Evolutionary conservation across 2,113 vertebrate genomes (phyloP), one percentile per base, ranked within the genome.

Genomic region (Tretioscincus oriximinensis): DNA sequence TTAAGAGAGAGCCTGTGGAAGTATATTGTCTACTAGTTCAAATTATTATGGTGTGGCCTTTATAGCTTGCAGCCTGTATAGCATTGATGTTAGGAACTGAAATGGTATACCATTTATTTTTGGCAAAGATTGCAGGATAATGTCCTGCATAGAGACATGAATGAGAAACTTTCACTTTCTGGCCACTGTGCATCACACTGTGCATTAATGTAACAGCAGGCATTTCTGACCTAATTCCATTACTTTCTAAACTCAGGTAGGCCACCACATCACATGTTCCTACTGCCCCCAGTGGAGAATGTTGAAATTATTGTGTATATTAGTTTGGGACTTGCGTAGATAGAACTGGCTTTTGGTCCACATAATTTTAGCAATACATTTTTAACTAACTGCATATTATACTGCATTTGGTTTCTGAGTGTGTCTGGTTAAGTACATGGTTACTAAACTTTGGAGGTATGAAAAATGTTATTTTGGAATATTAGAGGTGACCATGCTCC

Each of bases 21-120:
- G 77, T 29, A 24, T 22, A 18, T 85, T 45, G 68, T 78, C 73
- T 63, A 68, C 78, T 49, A 71, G 14, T 10, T 67, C 35, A 24
- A 31, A 69, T 51, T 10, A 47, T 67, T n/a, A 60, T 51, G 80
- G 60, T 41, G 70, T 88, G 89, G 88, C 35, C 35, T 41, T 41
- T 28, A 28, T 0, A 73, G 51, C 84, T 69, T 73, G 0, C 66
- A 68, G 78, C 31, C 61, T 54, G 26, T 54, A 49, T 71, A 80
- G 18, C 64, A 1, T 77, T 72, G 24, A 63, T 51, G 51, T 68
- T 10, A 20, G 7, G 20, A 28, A 60, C 10, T 74, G 49, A 54
- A 31, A 7, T 45, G 51, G 51, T 51, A 51, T 9, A 58, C 14
- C 18, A 58, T 58, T 18, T 58, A 58, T 16, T 41, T 41, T 41